Evolutionary conservation across 2,888 invertebrate genomes (phyloP).

Genomic region (Agriotes lineatus): DNA sequence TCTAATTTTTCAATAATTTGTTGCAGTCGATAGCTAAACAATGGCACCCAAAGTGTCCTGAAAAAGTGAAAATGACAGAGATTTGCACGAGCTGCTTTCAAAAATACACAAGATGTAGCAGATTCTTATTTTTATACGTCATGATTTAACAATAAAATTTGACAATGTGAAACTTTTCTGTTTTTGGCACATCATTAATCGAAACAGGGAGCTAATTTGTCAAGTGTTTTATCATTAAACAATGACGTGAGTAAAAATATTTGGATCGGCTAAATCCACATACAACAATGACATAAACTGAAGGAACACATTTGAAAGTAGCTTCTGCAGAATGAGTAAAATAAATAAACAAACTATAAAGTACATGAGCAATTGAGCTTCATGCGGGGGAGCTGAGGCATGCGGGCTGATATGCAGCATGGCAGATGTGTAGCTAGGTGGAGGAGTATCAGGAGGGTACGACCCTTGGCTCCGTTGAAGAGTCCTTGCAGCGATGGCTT

Average conservation of each 20-base stretch:
- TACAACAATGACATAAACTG: no score
- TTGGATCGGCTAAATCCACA: neutral
- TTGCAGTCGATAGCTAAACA: no score
- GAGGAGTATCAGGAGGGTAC: constrained; percentile 71
- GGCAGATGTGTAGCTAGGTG: constrained; percentile 73
- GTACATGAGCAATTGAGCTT: constrained; percentile 63
- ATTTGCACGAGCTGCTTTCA: neutral
- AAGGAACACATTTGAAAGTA: no score
- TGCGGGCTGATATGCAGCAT: constrained; percentile 67
- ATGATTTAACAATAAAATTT: no score
- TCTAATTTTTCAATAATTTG: no score
- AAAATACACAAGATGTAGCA: no score
- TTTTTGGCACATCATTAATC: no score
- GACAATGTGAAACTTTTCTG: no score
- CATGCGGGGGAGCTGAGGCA: constrained; percentile 66
- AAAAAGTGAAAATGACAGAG: neutral
- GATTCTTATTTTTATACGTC: no score
- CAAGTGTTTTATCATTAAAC: neutral
- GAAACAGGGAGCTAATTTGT: no score
- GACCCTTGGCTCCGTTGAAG: constrained; percentile 78
- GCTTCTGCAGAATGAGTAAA: constrained; percentile 32
- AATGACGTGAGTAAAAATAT: no score
- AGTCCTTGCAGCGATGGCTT: constrained; percentile 74
- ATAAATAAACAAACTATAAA: constrained; percentile 49
- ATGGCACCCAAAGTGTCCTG: neutral